Evolutionary conservation across 37 sponge, comb jelly and placozoan genomes (phyloP), one percentile per base, ranked within the genome.

Genomic region (Lycopodina hypogea): DNA sequence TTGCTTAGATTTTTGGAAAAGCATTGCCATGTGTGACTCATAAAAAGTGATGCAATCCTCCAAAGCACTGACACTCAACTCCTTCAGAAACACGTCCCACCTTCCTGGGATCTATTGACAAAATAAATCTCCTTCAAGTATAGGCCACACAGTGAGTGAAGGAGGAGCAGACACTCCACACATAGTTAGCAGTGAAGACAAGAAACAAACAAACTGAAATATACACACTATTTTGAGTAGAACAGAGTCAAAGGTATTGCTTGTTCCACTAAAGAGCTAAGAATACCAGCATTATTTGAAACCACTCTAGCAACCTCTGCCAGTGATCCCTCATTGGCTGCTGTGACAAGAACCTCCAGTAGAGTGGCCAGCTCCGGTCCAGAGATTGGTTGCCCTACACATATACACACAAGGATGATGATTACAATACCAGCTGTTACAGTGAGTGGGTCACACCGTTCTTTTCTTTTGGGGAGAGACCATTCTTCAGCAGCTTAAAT

Each of bases 271-370:
- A 12, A 4, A 45, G 48, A 45, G 4, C 48, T 45, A 4, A 45
- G 48, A 12, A 12, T 45, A 45, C 48, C 4, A 45, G 48, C 48
- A 45, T 45, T 12, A 45, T 45, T 4, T 12, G 48, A 4, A 45
- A 45, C 9, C 9, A 45, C 9, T 45, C 9, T 4, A 9, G 9
- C 48, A 9, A 94, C 88, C 82, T 89, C 90, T 52, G 96, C 90
- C 45, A 95, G 59, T 19, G 88, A 88, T 12, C 96, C 96, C 74
- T 89, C 88, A 84, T 95, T 95, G 53, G 96, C 93, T n/a, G 96
- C 96, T 11, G 69, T 70, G 14, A 95, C 96, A 23, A 95, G 82
- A 26, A 95, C 60, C 74, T 83, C 81, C 70, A 95, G 56, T 29
- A 95, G 85, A 32, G 93, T 71, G 6, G 96, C 96, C 56, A 95